Conservation (phyloP, 2,888 invertebrate genomes). For the Nomada ruficornis region DNA sequence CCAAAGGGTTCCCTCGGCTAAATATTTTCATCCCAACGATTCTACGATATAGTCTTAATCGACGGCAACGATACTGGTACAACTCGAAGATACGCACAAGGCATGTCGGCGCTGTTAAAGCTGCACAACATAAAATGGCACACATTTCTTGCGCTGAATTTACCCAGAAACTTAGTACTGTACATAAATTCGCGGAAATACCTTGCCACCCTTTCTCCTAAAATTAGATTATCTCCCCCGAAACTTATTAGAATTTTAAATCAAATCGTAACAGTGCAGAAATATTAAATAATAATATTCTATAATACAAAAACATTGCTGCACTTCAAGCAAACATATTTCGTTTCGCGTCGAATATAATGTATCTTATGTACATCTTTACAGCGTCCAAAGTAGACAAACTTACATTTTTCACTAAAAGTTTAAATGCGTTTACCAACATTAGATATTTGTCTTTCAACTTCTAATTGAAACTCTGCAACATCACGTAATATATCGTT, state of each 20-base stretch:
- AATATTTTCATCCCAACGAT: neutral
- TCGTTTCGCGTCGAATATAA: too few relatives aligned
- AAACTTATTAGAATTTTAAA: neutral
- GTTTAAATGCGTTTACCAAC: too few relatives aligned
- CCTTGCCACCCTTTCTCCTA: neutral
- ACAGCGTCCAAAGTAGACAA: too few relatives aligned
- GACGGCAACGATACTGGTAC: neutral
- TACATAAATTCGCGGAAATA: neutral
- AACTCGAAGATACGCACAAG: neutral
- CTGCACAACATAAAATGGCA: neutral
- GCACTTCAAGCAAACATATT: too few relatives aligned
- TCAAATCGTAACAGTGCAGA: too few relatives aligned
- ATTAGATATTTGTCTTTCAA: too few relatives aligned
- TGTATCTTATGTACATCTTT: too few relatives aligned
- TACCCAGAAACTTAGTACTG: neutral
- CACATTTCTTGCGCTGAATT: neutral
- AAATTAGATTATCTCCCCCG: neutral
- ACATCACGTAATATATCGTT: too few relatives aligned
- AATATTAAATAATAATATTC: too few relatives aligned
- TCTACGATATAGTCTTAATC: neutral
- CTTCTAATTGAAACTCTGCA: too few relatives aligned
- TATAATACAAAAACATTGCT: too few relatives aligned
- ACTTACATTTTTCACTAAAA: too few relatives aligned
- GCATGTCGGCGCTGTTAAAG: neutral
- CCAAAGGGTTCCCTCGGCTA: neutral